Evolutionary conservation across 2,888 invertebrate genomes (phyloP).

Genomic region (Zelleria hepariella): DNA sequence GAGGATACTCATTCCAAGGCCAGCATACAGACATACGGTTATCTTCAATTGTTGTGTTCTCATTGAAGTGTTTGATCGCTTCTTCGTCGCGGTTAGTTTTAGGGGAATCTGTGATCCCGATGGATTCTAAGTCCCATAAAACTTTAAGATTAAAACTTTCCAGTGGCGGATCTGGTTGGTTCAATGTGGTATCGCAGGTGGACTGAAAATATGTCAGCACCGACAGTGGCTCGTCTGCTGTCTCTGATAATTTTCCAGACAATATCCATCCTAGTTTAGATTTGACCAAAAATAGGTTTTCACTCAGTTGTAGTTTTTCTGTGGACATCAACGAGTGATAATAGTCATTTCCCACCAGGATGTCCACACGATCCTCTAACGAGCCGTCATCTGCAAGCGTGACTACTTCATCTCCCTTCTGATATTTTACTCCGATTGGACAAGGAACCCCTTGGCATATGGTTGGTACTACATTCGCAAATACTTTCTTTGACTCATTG

Average conservation of each 20-base stretch:
- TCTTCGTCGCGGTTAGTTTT: background rate
- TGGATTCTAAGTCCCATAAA: slow-evolving; percentile 3
- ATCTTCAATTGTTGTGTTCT: background rate
- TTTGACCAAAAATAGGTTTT: background rate
- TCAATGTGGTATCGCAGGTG: background rate
- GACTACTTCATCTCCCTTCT: background rate
- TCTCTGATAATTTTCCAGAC: background rate
- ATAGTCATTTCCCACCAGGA: background rate
- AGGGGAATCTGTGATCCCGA: background rate
- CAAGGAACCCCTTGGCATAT: background rate
- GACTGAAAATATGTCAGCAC: slow-evolving; percentile 1
- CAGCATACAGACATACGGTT: background rate
- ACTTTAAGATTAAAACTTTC: background rate
- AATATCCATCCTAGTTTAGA: slow-evolving; percentile 5
- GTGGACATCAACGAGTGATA: background rate
- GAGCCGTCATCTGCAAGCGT: background rate
- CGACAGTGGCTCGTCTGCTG: background rate
- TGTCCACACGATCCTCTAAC: background rate
- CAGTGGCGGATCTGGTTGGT: background rate
- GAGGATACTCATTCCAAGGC: background rate
- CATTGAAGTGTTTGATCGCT: too few species aligned
- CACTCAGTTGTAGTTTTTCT: background rate
- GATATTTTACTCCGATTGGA: background rate
- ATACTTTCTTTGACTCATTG: background rate
- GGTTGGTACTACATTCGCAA: background rate